Evolutionary conservation across 2,113 vertebrate genomes (phyloP), one percentile per base, ranked within the genome.

Genomic region (Bagarius yarrelli): DNA sequence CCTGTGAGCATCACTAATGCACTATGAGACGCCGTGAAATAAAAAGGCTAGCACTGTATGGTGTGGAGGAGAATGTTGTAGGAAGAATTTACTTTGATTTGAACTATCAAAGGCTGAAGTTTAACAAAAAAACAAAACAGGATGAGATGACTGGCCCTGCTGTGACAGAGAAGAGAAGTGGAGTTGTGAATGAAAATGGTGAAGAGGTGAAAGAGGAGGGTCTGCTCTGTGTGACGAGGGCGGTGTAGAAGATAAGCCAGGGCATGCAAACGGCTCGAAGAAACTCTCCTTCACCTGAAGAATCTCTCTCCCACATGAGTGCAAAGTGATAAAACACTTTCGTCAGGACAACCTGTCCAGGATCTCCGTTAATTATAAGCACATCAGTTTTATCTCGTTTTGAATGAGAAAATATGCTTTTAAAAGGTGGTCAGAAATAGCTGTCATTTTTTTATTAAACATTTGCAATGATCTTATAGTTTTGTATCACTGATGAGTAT

Each of bases 221-320:
- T 64, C 52, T 57, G 71, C n/a, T 59, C 8, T 60, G 61, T 63
- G 40, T 50, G n/a, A 73, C 9, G 34, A 57, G 47, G 21, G n/a
- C 25, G 23, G 67, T 34, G 53, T 67, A 64, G 52, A 53, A 84
- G 84, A 87, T 85, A 80, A 82, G 63, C 60, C 66, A 34, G 34
- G 67, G 13, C 53, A 57, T 64, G 71, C n/a, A 72, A 30, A 44
- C 4, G 50, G 72, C 72, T 76, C 60, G 52, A 34, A 63, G 36
- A 36, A 69, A 63, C 53, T 55, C 63, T 79, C 59, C 52, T 55
- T 11, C 57, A 56, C 30, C 56, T 40, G 23, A 15, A 25, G 34
- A 60, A 73, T 55, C 70, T 73, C 19, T 50, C 50, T 55, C 70
- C 70, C 27, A 60, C 21, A 1, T 63, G 40, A 60, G 15, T 50